Base-by-base conservation (phyloP, 2,797 vertebrate species). In the Urosaurus nigricauda region DNA sequence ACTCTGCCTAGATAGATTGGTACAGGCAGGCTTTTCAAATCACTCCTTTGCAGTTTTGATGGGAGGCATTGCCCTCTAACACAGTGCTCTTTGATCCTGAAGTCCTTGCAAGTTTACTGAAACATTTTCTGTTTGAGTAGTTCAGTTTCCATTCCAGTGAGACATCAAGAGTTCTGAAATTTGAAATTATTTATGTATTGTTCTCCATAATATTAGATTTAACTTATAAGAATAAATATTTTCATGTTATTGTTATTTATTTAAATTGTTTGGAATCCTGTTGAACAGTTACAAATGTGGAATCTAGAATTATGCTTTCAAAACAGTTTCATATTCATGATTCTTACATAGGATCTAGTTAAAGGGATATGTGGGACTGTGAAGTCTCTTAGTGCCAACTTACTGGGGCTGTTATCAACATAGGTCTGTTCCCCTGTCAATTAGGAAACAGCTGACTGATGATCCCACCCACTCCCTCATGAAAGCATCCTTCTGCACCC, bases 1-100 rank as follows among this genome's bases (percentile, higher is more conserved):
- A 73, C 40, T 37, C n/a, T 79, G n/a, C 32, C 68, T 79, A 71
- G 80, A 47, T 70, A 78, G 79, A 90, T 87, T 87, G 80, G 79
- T 84, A 51, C 19, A 37, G 53, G 37, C 74, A 71, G 40, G 24
- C 81, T 87, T 83, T 83, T 86, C 85, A 87, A 68, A 71, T 21
- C 74, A 83, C 53, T 83, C 53, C 32, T 70, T 71, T 83, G 51
- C 63, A 83, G 16, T 84, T 83, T 84, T 82, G 43, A 29, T n/a
- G 53, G 32, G 65, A 71, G 63, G 53, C 75, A 53, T 90, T 90
- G 85, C 56, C 58, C 80, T 79, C 65, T 79, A 78, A 47, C 63
- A 83, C 63, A 83, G 53, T 47, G n/a, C 79, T 53, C 63, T 83
- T 87, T 90, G 58, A 58, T 89, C 60, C 5, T 82, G 71, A 58